Percentiles rank a stretch among this genome's conserved stretches.
Evolutionary conservation across 2,797 vertebrate genomes (phyloP).

Genomic region (Propithecus deckenii): DNA sequence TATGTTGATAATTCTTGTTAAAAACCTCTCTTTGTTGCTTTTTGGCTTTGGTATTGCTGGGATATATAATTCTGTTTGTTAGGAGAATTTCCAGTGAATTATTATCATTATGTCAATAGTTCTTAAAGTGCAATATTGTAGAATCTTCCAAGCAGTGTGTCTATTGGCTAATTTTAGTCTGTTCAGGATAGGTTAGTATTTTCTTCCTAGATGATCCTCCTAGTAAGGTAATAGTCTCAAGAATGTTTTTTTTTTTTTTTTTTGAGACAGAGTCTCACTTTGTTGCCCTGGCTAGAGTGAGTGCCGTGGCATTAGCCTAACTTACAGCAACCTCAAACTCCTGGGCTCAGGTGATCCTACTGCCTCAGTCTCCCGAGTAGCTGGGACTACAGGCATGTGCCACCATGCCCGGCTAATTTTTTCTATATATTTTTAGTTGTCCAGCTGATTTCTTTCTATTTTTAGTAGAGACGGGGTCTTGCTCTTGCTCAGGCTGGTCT

Average conservation of each 20-base stretch:
- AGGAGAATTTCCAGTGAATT: slow-evolving; percentile 39
- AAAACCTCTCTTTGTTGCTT: slow-evolving; percentile 56
- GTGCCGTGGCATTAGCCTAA: too few relatives aligned
- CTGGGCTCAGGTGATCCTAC: too few relatives aligned
- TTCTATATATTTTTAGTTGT: too few relatives aligned
- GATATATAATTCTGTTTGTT: slow-evolving; percentile 8
- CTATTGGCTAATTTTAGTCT: slow-evolving; percentile 41
- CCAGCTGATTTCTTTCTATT: too few relatives aligned
- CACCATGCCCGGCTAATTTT: too few relatives aligned
- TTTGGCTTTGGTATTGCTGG: slow-evolving; percentile 10
- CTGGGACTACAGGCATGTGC: too few relatives aligned
- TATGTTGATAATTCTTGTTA: slow-evolving; percentile 51
- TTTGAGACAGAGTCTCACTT: too few relatives aligned
- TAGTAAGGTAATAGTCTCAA: neutral
- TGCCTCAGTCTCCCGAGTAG: too few relatives aligned
- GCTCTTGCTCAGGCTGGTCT: too few relatives aligned
- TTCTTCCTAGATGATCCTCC: neutral
- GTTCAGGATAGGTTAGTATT: neutral
- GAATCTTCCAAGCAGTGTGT: neutral
- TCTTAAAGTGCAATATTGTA: slow-evolving; percentile 1
- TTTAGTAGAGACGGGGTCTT: too few relatives aligned
- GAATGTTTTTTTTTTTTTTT: neutral
- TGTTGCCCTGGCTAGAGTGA: too few relatives aligned
- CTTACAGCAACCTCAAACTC: too few relatives aligned
- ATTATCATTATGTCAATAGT: slow-evolving; percentile 34